Evolutionary conservation across 1,140 invertebrate species (phyloP).

Genomic region (Diuraphis noxia): DNA sequence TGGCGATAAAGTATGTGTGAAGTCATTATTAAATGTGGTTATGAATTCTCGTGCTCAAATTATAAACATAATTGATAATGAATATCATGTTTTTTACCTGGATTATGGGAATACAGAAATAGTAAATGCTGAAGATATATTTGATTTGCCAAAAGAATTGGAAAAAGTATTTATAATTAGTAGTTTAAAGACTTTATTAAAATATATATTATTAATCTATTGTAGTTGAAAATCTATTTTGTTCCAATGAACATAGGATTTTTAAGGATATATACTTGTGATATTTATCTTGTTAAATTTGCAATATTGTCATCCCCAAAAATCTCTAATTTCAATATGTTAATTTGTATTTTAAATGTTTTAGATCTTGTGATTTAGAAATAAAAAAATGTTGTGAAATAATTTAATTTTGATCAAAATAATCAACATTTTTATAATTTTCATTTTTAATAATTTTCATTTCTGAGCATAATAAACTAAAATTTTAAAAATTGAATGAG

Average conservation of each 20-base stretch:
- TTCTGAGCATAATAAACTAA: too few relatives aligned
- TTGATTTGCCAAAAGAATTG: not conserved
- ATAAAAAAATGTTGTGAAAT: not conserved
- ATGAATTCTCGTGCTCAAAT: not conserved
- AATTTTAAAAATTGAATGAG: not conserved
- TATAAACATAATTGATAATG: not conserved
- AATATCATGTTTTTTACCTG: not conserved
- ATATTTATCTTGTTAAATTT: not conserved
- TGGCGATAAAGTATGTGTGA: slow-evolving; percentile 28
- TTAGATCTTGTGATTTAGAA: not conserved
- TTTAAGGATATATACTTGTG: not conserved
- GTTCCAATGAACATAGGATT: not conserved
- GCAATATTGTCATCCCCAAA: not conserved
- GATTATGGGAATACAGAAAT: slow-evolving; percentile 34
- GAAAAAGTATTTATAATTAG: slow-evolving; percentile 1
- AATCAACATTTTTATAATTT: not conserved
- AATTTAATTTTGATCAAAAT: not conserved
- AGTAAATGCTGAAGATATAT: not conserved
- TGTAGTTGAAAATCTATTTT: not conserved
- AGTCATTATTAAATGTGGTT: not conserved
- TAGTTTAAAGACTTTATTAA: not conserved
- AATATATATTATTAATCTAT: not conserved
- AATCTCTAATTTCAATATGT: not conserved
- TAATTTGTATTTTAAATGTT: not conserved
- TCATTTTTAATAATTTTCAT: too few relatives aligned